Evolutionary conservation across 2,113 vertebrate species (phyloP), one percentile per base, ranked within the genome.

Genomic region (Proteles cristata): DNA sequence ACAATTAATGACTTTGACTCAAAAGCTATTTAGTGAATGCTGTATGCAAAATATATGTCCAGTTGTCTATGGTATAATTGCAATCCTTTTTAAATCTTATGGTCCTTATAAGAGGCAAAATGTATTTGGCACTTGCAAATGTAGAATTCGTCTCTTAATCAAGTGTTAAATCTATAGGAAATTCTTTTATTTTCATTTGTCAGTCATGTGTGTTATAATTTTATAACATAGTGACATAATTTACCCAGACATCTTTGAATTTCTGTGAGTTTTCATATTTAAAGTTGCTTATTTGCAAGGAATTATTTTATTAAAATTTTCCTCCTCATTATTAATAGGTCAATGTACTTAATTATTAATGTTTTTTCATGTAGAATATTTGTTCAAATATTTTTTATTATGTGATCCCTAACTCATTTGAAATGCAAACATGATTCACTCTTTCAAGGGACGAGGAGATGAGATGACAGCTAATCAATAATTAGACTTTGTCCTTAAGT

Each of bases 391-490:
- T 21, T 11, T n/a, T 93, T 96, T 48, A 14, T 83, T 96, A 88
- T 55, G 43, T 19, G 48, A 93, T 84, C 45, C 73, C 55, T 96
- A 93, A 89, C 71, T 95, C 50, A 92, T 94, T 93, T 89, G 43
- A 92, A 97, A 94, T 96, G 33, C 68, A 58, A 92, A 93, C 16
- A 17, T 35, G 17, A 96, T 84, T 97, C 48, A 25, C 8, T 88
- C 76, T 96, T 83, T 95, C 61, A 31, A 39, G 93, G 26, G 95
- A 92, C 95, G 92, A 81, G 33, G 69, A 90, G 55, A 84, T 89
- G 35, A 71, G 26, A 43, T 98, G 97, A 95, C 97, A 98, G 95
- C 39, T 98, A 98, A 98, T 98, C 98, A 96, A 68, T 98, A 88
- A 95, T 7, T 98, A 15, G 95, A 74, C 88, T 98, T 96, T 97